These are phyloP conservation scores for Cylloceria caligata DNA, from an alignment of 2,888 invertebrate genomes.

Conservation along the genomic window DNA sequence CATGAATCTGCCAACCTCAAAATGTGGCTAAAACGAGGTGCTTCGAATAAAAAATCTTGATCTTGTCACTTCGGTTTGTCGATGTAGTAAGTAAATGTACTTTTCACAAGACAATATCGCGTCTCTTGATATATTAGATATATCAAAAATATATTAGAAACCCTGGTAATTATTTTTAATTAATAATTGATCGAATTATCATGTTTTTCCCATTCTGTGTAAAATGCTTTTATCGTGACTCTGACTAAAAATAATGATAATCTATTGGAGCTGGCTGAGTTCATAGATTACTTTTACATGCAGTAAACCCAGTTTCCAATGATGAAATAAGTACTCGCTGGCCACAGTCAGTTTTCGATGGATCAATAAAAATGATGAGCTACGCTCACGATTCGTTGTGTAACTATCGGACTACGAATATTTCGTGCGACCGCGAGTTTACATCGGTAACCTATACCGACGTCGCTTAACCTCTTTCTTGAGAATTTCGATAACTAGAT, in stretches of 20 bases:
- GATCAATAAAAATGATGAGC: slow-evolving; percentile 1
- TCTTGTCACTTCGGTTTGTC: too few species aligned
- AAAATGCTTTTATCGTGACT: too few species aligned
- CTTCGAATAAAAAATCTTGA: too few species aligned
- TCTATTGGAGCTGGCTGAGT: neutral
- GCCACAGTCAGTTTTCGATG: neutral
- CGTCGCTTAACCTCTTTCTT: slow-evolving; percentile 60
- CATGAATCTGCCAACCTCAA: too few species aligned
- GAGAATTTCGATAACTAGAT: slow-evolving; percentile 28
- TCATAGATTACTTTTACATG: neutral
- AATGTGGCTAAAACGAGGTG: too few species aligned
- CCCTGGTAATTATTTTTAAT: too few species aligned
- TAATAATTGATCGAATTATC: too few species aligned
- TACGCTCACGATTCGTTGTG: slow-evolving; percentile 19
- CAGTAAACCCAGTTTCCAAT: neutral
- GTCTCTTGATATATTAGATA: too few species aligned
- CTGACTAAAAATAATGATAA: neutral
- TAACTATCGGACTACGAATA: slow-evolving; percentile 44
- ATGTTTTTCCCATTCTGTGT: too few species aligned
- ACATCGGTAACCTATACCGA: slow-evolving; percentile 43
- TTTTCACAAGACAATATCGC: too few species aligned
- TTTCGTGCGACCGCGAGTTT: slow-evolving; percentile 38
- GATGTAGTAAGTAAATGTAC: too few species aligned
- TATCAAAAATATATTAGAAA: too few species aligned
- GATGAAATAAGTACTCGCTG: neutral